Percentiles rank a stretch among this genome's conserved stretches.
Conservation (phyloP, 2,888 invertebrate species). For the Gymnosoma rotundatum region DNA sequence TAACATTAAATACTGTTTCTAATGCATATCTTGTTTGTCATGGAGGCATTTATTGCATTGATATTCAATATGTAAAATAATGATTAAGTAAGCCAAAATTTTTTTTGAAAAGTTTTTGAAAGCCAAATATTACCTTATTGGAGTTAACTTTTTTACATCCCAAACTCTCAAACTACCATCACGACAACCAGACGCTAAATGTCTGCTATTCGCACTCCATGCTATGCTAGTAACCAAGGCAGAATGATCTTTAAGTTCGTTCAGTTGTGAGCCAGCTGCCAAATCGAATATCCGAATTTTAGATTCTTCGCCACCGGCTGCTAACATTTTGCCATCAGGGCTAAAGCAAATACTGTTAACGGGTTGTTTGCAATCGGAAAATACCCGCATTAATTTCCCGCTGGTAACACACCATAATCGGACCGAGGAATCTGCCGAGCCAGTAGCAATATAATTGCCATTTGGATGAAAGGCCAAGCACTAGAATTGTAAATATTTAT, state of each 20-base stretch:
- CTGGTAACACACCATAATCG: slow-evolving; percentile 94
- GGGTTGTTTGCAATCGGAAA: slow-evolving; percentile 89
- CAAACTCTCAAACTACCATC: slow-evolving; percentile 87
- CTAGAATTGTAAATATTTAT: slow-evolving; percentile 70
- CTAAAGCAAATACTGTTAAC: slow-evolving; percentile 92
- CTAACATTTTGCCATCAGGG: slow-evolving; percentile 91
- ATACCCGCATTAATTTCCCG: slow-evolving; percentile 90
- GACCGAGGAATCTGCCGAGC: slow-evolving; percentile 94
- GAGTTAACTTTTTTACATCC: slow-evolving; percentile 83
- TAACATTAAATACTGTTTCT: too few species aligned
- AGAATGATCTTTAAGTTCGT: slow-evolving; percentile 85
- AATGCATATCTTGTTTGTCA: too few species aligned
- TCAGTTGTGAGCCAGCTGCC: slow-evolving; percentile 84
- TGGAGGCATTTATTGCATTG: too few species aligned
- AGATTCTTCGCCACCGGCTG: slow-evolving; percentile 89
- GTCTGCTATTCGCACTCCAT: slow-evolving; percentile 85
- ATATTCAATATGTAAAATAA: too few species aligned
- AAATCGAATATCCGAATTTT: slow-evolving; percentile 87
- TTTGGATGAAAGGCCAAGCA: slow-evolving; percentile 93
- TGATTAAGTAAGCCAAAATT: too few species aligned
- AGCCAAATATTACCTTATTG: slow-evolving; percentile 73
- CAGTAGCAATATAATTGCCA: slow-evolving; percentile 93
- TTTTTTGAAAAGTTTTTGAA: not conserved
- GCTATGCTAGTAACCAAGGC: slow-evolving; percentile 84
- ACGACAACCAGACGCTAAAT: slow-evolving; percentile 87